Conservation (phyloP, 1,140 invertebrate species). For the Drosophila varians region DNA sequence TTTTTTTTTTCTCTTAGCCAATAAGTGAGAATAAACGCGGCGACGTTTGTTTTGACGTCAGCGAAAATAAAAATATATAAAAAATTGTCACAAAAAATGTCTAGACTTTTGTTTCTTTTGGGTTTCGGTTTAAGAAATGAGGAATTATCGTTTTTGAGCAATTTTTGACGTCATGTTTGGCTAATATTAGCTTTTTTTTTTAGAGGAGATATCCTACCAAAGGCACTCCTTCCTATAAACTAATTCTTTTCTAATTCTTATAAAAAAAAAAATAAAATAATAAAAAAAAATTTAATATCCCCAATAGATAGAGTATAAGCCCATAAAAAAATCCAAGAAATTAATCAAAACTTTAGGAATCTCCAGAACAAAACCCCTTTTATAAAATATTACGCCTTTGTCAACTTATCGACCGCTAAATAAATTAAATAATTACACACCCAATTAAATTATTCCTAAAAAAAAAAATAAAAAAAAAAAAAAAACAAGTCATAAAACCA, state of each 20-base stretch:
- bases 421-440: not conserved
- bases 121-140: not conserved
- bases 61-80: not conserved
- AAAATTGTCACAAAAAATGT: slow-evolving; percentile 10
- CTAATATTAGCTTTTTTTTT: no score
- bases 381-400: not conserved
- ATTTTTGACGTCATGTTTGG: no score
- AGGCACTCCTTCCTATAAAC: no score
- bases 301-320: no score
- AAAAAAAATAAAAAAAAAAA: not conserved
- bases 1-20: slow-evolving; percentile 21
- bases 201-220: no score
- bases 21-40: slow-evolving; percentile 45
- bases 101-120: not conserved
- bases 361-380: not conserved
- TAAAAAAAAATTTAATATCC: no score
- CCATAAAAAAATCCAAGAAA: not conserved
- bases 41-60: slow-evolving; percentile 47
- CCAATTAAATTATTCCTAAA: not conserved
- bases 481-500: not conserved
- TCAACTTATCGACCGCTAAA: not conserved
- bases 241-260: no score
- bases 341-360: not conserved
- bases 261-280: no score
- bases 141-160: not conserved